Base-by-base conservation (phyloP, 1,140 invertebrate genomes). In the Littorina saxatilis region DNA sequence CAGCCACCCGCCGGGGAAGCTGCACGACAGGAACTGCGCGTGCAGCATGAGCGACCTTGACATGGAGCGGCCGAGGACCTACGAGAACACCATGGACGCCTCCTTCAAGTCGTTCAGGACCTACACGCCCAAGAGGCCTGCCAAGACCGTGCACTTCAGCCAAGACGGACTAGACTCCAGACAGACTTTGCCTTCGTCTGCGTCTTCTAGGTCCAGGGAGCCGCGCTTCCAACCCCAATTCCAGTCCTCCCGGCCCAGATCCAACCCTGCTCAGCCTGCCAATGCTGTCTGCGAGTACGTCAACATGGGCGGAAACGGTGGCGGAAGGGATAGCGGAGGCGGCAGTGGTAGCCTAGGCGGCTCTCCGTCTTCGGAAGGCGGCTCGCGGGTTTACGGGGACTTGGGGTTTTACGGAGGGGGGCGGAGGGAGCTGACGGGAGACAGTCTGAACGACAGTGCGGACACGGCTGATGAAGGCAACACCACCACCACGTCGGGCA, bases 401-500 rank as follows among this genome's bases (percentile, higher is more conserved):
- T 27, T 78, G 29, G 76, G 35, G 23, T 40, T 66, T 66, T 63
- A 63, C 55, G 76, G 52, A 17, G 66, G 35, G 9, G 58, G 55
- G 32, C 11, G 74, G 29, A 4, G 76, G n/a, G 76, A 78, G 35
- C 35, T 63, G 76, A 35, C 39, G 13, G 52, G 27, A 9, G 76
- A 78, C 76, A 78, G 76, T 78, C 76, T 78, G 20, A 78, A 43
- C 50, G 55, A 76, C 55, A 77, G 37, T 47, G 63, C 39, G 11
- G 74, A 74, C 63, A 82, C 58, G 2, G 37, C 35, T 1, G 74
- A 76, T 15, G 80, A 66, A n/a, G 80, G 63, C 27, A 61, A 61
- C 35, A 55, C 35, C 20, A 68, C 74, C 37, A 81, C 80, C 32
- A 82, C 80, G 20, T 82, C 80, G 4, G 80, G 80, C 1, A 82